phyloP scores from a whole-genome alignment of 2,113 vertebrate genomes.

The Odontesthes bonariensis region DNA sequence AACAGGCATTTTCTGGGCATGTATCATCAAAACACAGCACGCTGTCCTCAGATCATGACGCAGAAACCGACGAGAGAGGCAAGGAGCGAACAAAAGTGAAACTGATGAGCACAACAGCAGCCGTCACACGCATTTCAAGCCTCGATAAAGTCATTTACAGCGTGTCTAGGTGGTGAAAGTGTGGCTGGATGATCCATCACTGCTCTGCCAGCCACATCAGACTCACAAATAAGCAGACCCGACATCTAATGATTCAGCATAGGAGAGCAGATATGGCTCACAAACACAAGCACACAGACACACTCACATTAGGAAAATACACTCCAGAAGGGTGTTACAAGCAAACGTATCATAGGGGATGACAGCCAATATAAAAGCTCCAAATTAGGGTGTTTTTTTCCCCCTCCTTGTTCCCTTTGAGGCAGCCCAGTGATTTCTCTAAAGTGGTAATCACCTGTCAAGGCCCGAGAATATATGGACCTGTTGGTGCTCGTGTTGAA shows the following conservation, averaged over 20 bases:
- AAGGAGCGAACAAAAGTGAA: constrained; percentile 8
- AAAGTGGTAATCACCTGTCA: constrained; percentile 50
- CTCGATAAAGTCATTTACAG: constrained; percentile 49
- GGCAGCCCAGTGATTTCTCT: constrained; percentile 29
- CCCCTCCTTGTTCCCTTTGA: constrained; percentile 30
- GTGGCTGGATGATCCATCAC: constrained; percentile 60
- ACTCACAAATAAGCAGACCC: constrained; percentile 51
- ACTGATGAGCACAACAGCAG: constrained; percentile 9
- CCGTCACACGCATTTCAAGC: constrained; percentile 22
- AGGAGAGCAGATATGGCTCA: constrained; percentile 13
- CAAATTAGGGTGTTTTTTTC: constrained; percentile 50
- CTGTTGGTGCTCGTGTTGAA: constrained; percentile 25
- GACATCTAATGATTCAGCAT: constrained; percentile 61
- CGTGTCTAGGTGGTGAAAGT: constrained; percentile 30
- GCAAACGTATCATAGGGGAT: constrained; percentile 23
- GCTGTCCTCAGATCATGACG: constrained; percentile 4
- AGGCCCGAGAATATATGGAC: constrained; percentile 8
- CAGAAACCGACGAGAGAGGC: constrained; percentile 10
- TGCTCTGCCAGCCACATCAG: constrained; percentile 46
- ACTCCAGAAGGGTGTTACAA: constrained; percentile 57
- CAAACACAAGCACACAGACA: constrained; percentile 21
- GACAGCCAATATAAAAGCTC: constrained; percentile 13
- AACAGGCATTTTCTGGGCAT: neutral
- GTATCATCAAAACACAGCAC: constrained; percentile 10
- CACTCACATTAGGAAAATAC: constrained; percentile 8